A percentile compares a stretch with the other conserved stretches of the same genome.
Conservation (phyloP, 2,113 vertebrate genomes). For the Malaclemys terrapin region DNA sequence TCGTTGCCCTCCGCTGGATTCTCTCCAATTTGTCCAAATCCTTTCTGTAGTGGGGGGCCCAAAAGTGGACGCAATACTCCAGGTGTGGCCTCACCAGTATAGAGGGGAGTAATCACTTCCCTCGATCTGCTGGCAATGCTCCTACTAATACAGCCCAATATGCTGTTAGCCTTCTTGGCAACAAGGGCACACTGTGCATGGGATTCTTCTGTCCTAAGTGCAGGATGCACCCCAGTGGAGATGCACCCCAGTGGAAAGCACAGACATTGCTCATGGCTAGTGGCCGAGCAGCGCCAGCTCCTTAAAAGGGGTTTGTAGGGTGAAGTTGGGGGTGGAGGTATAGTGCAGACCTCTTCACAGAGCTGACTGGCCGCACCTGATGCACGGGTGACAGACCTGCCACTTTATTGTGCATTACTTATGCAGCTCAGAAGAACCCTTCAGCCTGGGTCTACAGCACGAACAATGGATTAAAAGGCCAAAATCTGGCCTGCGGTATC, state of each 20-base stretch:
- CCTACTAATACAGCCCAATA: no score
- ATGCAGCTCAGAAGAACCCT: not conserved
- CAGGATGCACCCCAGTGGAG: not conserved
- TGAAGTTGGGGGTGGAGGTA: not conserved
- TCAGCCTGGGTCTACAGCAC: not conserved
- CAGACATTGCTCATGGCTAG: not conserved
- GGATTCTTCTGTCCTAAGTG: no score
- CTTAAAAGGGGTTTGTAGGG: not conserved
- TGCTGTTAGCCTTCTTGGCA: no score
- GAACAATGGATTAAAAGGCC: not conserved
- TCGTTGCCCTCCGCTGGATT: no score
- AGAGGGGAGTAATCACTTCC: no score
- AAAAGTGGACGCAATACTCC: no score
- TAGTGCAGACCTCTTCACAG: not conserved
- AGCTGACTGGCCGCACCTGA: not conserved
- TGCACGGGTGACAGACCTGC: not conserved
- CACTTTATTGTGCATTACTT: not conserved
- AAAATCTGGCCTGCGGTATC: accelerated
- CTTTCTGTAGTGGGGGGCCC: no score
- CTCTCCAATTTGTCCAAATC: no score
- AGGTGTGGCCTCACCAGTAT: no score
- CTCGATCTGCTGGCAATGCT: no score
- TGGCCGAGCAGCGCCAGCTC: not conserved
- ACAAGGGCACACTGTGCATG: no score
- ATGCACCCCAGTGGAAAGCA: not conserved